These are phyloP conservation scores for Pyralis farinalis DNA, from an alignment of 2,888 invertebrate species.

Conservation along the genomic window DNA sequence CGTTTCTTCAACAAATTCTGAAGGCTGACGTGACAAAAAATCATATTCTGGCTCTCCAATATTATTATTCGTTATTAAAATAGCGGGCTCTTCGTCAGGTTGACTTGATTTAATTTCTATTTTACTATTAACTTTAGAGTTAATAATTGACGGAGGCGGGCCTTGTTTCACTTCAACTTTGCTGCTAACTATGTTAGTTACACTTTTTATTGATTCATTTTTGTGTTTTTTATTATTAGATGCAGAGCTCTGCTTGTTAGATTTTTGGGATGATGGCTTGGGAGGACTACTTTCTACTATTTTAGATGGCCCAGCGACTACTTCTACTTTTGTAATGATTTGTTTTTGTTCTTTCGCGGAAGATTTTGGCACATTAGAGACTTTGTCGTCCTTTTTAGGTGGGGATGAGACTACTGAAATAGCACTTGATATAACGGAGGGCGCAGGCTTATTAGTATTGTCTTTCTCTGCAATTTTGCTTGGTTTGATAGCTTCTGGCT, in stretches of 20 bases:
- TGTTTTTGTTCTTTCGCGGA: slow-evolving; percentile 65
- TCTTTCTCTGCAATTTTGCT: slow-evolving; percentile 64
- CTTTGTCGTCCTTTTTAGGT: slow-evolving; percentile 71
- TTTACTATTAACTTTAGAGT: slow-evolving; percentile 75
- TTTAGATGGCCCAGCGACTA: slow-evolving; percentile 77
- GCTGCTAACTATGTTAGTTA: slow-evolving; percentile 63
- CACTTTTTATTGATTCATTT: slow-evolving; percentile 53
- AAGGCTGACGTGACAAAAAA: slow-evolving; percentile 91
- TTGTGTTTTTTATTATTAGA: slow-evolving; percentile 48
- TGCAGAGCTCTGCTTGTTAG: slow-evolving; percentile 39
- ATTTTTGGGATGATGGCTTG: slow-evolving; percentile 45
- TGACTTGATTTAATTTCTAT: slow-evolving; percentile 76
- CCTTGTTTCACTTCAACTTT: slow-evolving; percentile 75
- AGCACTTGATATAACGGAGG: slow-evolving; percentile 59
- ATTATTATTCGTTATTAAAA: slow-evolving; percentile 85
- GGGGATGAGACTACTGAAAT: slow-evolving; percentile 59
- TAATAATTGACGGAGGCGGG: slow-evolving; percentile 46
- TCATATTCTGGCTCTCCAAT: slow-evolving; percentile 92
- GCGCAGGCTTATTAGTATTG: slow-evolving; percentile 58
- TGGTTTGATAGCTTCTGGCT: slow-evolving; percentile 69
- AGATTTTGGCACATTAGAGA: slow-evolving; percentile 64
- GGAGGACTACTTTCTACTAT: slow-evolving; percentile 55
- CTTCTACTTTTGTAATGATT: slow-evolving; percentile 78
- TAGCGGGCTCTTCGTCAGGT: slow-evolving; percentile 79
- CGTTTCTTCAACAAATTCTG: slow-evolving; percentile 92